Evolutionary conservation across 1,140 invertebrate genomes (phyloP), one percentile per base, ranked within the genome.

Genomic region (Lethocerus indicus): DNA sequence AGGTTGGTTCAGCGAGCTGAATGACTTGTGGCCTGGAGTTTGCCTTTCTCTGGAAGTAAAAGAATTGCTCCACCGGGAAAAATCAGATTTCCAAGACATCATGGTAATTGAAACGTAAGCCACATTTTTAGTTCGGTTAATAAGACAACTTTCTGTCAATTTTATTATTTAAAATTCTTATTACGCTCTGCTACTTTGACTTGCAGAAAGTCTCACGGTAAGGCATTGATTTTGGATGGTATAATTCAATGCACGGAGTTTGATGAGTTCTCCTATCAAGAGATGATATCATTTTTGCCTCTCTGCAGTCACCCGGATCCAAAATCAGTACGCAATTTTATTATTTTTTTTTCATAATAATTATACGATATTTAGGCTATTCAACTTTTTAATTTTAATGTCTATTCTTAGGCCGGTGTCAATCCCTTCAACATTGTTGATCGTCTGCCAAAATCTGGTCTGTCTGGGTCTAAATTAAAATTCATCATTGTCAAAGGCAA

Each of bases 191-290:
- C 7, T 12, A 40, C 18, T 44, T 12, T 29, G 23, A 26, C 54
- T 59, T 60, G 36, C 58, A 94, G 90, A 52, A 82, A 81, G 63
- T 76, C 79, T 23, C 84, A 93, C 66, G 95, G 95, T 0, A 81
- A 69, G 63, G 87, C 85, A 29, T 64, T 99, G 9, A 79, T 96
- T 9, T 67, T 99, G 14, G 95, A 99, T 70, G 90, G 91, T 35
- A 87, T 95, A 5, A 95, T 98, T 58, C 95, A 99, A 64, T 94
- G 88, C 57, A 93, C 93, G 2, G 85, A 98, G 63, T 74, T 75
- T 53, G 95, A 99, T 74, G 95, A 98, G 67, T 95, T 91, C 64
- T 79, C 91, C 0, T 99, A 98, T 65, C 94, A 98, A 68, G 95
- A 98, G 72, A 97, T 97, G 92, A 88, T 98, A 54, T 75, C 90